Percentiles rank a stretch among this genome's conserved stretches.
Evolutionary conservation across 2,888 invertebrate species (phyloP).

Genomic region (Nomada flava): DNA sequence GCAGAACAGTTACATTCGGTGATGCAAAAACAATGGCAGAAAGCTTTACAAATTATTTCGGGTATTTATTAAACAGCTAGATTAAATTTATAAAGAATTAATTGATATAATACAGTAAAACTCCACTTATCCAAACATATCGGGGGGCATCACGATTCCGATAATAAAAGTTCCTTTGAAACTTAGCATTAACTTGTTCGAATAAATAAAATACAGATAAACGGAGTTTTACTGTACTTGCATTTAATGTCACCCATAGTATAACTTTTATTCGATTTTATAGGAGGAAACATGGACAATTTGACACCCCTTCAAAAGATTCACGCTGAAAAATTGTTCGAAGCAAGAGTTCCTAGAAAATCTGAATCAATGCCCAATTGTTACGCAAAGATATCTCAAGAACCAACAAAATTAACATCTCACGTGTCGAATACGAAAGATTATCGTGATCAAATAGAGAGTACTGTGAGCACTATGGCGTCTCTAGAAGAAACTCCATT

Average conservation of each 20-base stretch:
- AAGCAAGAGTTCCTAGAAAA: conserved; percentile 71
- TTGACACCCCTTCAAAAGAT: conserved; percentile 75
- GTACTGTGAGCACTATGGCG: conserved; percentile 70
- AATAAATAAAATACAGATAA: no score
- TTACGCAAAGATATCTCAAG: conserved; percentile 68
- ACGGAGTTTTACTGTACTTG: background rate
- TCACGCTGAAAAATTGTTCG: conserved; percentile 77
- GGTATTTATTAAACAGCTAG: conserved; percentile 55
- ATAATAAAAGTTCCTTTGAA: no score
- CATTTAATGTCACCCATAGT: background rate
- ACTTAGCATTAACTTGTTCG: no score
- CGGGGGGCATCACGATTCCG: no score
- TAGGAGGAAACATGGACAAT: conserved; percentile 78
- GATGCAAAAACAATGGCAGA: conserved; percentile 93
- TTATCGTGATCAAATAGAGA: conserved; percentile 73
- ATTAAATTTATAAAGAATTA: background rate
- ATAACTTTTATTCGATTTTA: conserved; percentile 31
- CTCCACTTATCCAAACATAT: no score
- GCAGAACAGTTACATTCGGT: conserved; percentile 91
- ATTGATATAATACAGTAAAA: no score
- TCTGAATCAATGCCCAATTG: conserved; percentile 74
- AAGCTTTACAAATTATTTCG: conserved; percentile 90
- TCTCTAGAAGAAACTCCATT: conserved; percentile 81
- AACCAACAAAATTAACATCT: conserved; percentile 72
- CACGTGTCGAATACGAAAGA: conserved; percentile 40